Conservation (phyloP, 1,140 invertebrate species). For the Polypedilum vanderplanki region DNA sequence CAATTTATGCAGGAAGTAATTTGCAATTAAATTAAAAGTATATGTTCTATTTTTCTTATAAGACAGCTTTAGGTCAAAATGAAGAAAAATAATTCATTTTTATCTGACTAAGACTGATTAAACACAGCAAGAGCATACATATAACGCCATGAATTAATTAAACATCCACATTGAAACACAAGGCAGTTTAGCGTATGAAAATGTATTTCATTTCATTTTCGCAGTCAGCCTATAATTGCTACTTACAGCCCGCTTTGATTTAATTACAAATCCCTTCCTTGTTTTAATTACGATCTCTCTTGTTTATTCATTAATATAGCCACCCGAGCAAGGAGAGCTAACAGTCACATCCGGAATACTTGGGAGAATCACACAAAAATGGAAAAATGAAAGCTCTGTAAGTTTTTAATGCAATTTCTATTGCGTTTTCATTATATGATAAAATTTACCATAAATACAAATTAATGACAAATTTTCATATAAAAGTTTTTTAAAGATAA, state of each 20-base stretch:
- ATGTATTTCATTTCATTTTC: no score
- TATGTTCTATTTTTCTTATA: no score
- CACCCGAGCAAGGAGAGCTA: conserved; percentile 67
- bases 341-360: conserved; percentile 71
- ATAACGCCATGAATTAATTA: neutral
- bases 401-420: conserved; percentile 37
- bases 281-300: conserved; percentile 30
- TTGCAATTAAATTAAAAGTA: no score
- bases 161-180: neutral
- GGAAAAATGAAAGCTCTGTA: conserved; percentile 65
- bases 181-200: neutral
- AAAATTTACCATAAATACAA: no score
- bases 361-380: conserved; percentile 60
- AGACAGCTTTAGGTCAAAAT: no score
- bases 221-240: no score
- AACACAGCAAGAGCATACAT: neutral
- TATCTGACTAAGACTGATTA: neutral
- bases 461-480: no score
- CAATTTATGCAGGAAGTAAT: no score
- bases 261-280: no score
- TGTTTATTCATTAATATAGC: conserved; percentile 42
- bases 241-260: no score
- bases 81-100: no score
- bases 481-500: conserved; percentile 82
- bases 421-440: no score